Base-by-base conservation (phyloP, 2,113 vertebrate genomes). In the Gasterosteus nipponicus region DNA sequence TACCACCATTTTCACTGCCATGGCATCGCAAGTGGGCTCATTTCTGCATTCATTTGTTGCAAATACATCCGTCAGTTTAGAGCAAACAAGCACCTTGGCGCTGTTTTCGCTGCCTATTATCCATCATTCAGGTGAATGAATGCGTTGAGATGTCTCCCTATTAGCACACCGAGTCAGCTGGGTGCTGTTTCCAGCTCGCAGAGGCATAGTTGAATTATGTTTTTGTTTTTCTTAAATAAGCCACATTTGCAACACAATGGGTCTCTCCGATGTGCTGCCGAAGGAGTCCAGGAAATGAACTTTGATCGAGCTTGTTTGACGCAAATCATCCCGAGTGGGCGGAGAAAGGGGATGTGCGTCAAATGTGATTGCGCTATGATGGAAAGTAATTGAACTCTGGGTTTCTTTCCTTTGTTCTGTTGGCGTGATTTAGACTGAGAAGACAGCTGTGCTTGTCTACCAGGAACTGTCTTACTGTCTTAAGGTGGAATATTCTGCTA, bases 281-380 rank as follows among this genome's bases (percentile, higher is more conserved):
- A 86, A 85, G 83, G 77, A 87, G 77, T 56, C 75, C 38, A 2
- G 81, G 70, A 82, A 90, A 89, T 89, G 80, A 85, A 84, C 81
- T 80, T 82, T 87, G 86, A 80, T 87, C 82, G 80, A 84, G 84
- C 72, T 80, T 85, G 79, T 81, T 83, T 80, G 78, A 79, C 74
- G 82, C 47, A 82, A 87, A 84, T 91, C 82, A 87, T 76, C 72
- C 79, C 51, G 84, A 82, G 87, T 56, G 80, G 85, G 82, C 74
- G 44, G 69, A 62, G 42, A 76, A 81, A 78, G 46, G 22, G 5
- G 46, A 80, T 84, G 65, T 64, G 47, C 83, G 80, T 75, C 82
- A 86, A 91, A 88, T 75, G 66, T 62, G 56, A 82, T 81, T 79
- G 39, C 19, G 35, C 69, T 18, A 65, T 82, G 60, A 79, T 42